These are phyloP conservation scores for Erebia epiphron DNA, from an alignment of 2,888 invertebrate genomes.

Conservation along the genomic window DNA sequence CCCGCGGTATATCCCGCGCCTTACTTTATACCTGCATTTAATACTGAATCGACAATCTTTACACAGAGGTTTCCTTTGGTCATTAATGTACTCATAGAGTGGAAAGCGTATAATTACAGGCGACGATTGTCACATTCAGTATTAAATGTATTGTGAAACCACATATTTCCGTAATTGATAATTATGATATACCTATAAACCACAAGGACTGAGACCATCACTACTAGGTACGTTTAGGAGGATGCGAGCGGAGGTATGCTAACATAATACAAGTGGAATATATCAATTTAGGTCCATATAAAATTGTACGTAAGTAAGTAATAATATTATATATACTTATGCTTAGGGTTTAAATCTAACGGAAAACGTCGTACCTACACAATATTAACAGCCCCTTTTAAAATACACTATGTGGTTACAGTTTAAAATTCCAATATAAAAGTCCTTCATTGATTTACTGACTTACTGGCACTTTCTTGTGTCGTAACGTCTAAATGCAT, in stretches of 20 bases:
- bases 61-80: slow-evolving; percentile 27
- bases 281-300: neutral
- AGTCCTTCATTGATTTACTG: slow-evolving; percentile 11
- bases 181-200: slow-evolving; percentile 11
- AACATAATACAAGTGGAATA: slow-evolving; percentile 6
- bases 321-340: slow-evolving; percentile 1
- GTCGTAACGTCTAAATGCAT: slow-evolving; percentile 32
- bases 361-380: slow-evolving; percentile 18
- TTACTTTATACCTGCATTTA: slow-evolving; percentile 55
- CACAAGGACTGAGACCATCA: slow-evolving; percentile 25
- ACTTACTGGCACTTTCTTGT: slow-evolving; percentile 16
- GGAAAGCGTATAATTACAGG: slow-evolving; percentile 17
- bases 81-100: slow-evolving; percentile 12
- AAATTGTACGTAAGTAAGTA: neutral
- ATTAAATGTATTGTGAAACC: slow-evolving; percentile 34
- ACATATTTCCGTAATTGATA: slow-evolving; percentile 25
- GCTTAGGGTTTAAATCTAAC: slow-evolving; percentile 9
- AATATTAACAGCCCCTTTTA: slow-evolving; percentile 8
- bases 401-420: slow-evolving; percentile 12
- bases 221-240: slow-evolving; percentile 7
- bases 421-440: slow-evolving; percentile 16
- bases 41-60: slow-evolving; percentile 53
- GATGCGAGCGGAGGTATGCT: neutral
- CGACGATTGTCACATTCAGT: slow-evolving; percentile 30
- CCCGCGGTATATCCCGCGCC: no score